phyloP scores from a whole-genome alignment of 2,113 vertebrate species.

The Phodopus roborovskii region DNA sequence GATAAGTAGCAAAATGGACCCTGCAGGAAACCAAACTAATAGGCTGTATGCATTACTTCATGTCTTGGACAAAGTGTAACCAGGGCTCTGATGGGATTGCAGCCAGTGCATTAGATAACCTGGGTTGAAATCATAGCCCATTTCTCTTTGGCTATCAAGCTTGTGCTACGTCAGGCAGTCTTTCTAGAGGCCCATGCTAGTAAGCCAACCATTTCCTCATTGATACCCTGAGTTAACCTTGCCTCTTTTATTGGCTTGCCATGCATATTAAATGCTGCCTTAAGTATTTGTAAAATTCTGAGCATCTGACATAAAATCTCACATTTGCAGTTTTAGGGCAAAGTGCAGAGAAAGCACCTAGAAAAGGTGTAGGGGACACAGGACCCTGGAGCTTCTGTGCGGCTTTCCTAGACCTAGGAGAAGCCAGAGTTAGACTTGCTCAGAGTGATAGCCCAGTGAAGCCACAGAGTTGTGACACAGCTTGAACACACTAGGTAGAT shows the following conservation, averaged over 20 bases:
- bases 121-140: not conserved
- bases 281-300: constrained; percentile 30
- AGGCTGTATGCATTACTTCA: not conserved
- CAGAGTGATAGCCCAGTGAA: not conserved
- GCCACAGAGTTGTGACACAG: not conserved
- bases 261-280: not conserved
- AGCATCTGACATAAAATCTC: not conserved
- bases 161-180: not conserved
- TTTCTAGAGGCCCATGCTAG: not conserved
- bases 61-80: not conserved
- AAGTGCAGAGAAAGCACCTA: not conserved
- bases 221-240: not conserved
- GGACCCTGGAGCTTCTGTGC: not conserved
- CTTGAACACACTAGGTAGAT: not conserved
- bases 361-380: not conserved
- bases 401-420: not conserved
- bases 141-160: not conserved
- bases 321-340: not conserved
- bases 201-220: not conserved
- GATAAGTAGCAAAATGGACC: not conserved
- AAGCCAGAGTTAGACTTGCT: not conserved
- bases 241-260: not conserved
- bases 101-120: not conserved
- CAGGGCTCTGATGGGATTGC: not conserved
- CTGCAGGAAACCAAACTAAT: not conserved